Percentiles rank a stretch among this genome's conserved stretches.
phyloP scores from a whole-genome alignment of 2,888 invertebrate species.

The Phytoseiulus persimilis region DNA sequence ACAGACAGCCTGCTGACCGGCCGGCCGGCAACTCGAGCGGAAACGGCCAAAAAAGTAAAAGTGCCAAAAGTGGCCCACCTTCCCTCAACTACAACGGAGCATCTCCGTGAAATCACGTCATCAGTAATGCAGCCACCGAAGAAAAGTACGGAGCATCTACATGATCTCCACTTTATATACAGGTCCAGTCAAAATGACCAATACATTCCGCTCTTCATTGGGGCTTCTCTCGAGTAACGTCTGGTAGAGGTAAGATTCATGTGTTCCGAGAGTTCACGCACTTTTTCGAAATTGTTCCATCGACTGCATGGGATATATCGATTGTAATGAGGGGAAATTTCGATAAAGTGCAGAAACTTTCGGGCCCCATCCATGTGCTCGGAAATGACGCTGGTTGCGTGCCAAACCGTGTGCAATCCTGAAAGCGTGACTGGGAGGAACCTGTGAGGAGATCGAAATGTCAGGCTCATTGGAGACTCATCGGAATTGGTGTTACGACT shows the following conservation, averaged over 20 bases:
- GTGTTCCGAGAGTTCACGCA: too few species aligned
- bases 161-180: constrained; percentile 35
- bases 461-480: neutral
- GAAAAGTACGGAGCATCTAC: neutral
- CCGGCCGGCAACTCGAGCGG: neutral
- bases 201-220: neutral
- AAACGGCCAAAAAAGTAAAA: neutral
- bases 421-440: neutral
- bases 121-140: neutral
- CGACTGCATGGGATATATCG: too few species aligned
- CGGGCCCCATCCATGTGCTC: too few species aligned
- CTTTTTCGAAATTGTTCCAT: too few species aligned
- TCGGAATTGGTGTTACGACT: too few species aligned
- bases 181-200: neutral
- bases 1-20: neutral
- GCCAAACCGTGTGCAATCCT: neutral
- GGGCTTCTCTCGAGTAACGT: neutral
- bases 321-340: too few species aligned
- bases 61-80: neutral
- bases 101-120: neutral
- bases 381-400: neutral
- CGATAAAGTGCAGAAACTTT: too few species aligned
- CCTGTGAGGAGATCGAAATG: neutral
- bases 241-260: too few species aligned
- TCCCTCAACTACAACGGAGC: neutral